Evolutionary conservation across 2,113 vertebrate species (phyloP).

Genomic region (Carlito syrichta): DNA sequence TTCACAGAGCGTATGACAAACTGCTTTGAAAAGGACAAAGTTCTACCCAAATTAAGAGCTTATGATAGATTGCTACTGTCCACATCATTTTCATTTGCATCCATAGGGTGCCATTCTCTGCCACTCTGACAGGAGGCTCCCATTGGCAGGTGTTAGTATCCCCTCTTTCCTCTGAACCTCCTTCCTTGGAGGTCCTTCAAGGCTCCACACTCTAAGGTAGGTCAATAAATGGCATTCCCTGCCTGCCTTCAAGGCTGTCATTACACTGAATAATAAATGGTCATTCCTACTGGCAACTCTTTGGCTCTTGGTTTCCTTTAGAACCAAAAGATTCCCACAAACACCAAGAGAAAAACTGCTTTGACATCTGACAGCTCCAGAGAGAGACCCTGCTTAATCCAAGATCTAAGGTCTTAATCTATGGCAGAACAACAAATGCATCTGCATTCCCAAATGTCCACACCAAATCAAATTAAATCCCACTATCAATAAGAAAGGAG

Average conservation of each 20-base stretch:
- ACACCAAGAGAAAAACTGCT: not conserved
- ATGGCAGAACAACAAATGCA: not conserved
- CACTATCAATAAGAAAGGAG: rapidly evolving
- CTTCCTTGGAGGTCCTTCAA: not conserved
- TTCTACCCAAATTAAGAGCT: not conserved
- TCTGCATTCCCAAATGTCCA: not conserved
- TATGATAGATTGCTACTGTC: not conserved
- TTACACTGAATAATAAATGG: not conserved
- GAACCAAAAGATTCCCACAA: not conserved
- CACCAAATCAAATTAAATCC: not conserved
- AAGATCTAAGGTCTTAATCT: not conserved
- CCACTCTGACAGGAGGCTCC: not conserved
- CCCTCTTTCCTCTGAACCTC: not conserved
- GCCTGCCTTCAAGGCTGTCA: not conserved
- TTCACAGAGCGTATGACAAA: not conserved
- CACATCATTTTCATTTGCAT: not conserved
- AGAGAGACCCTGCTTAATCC: not conserved
- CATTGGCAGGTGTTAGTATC: not conserved
- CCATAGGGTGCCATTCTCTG: not conserved
- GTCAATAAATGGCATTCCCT: not conserved
- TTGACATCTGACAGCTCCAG: conserved; percentile 5
- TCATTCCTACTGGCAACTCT: not conserved
- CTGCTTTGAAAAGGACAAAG: not conserved
- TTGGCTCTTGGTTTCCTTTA: not conserved
- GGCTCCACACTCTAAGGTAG: not conserved